Percentiles rank a stretch among this genome's conserved stretches.
Conservation (phyloP, 2,797 vertebrate species). For the Lepilemur septentrionalis region DNA sequence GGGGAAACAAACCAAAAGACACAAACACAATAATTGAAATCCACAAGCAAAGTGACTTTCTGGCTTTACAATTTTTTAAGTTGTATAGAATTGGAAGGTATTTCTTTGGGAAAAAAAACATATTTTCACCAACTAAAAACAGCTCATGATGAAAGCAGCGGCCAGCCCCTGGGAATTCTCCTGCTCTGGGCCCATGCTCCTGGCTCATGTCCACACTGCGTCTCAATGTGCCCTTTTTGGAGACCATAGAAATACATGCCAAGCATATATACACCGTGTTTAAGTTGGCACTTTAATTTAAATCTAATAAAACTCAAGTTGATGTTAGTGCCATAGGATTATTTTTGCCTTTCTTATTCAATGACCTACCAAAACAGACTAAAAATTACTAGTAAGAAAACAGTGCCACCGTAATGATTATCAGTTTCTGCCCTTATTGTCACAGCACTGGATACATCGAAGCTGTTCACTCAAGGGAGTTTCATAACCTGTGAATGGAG, state of each 20-base stretch:
- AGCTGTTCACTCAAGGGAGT: not conserved
- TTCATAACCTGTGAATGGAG: not conserved
- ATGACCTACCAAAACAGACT: not conserved
- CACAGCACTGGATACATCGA: not conserved
- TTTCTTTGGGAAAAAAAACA: conserved; percentile 7
- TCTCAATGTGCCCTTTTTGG: not conserved
- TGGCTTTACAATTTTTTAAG: conserved; percentile 37
- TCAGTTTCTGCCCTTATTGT: not conserved
- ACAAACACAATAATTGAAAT: conserved; percentile 50
- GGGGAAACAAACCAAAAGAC: conserved; percentile 33
- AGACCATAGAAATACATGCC: not conserved
- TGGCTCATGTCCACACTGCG: not conserved
- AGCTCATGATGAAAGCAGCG: conserved; percentile 3
- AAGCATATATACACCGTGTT: not conserved
- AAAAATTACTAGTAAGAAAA: not conserved
- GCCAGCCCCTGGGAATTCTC: not conserved
- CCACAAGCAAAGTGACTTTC: conserved; percentile 57
- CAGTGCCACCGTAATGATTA: not conserved
- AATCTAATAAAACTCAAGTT: not conserved
- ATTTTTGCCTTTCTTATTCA: not conserved
- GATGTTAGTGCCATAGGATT: not conserved
- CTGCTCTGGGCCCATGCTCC: not conserved
- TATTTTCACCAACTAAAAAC: conserved; percentile 45
- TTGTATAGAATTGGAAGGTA: not conserved
- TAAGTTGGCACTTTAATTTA: not conserved